Conservation (phyloP, 1,140 invertebrate genomes). For the Phymorhynchus buccinoides region DNA sequence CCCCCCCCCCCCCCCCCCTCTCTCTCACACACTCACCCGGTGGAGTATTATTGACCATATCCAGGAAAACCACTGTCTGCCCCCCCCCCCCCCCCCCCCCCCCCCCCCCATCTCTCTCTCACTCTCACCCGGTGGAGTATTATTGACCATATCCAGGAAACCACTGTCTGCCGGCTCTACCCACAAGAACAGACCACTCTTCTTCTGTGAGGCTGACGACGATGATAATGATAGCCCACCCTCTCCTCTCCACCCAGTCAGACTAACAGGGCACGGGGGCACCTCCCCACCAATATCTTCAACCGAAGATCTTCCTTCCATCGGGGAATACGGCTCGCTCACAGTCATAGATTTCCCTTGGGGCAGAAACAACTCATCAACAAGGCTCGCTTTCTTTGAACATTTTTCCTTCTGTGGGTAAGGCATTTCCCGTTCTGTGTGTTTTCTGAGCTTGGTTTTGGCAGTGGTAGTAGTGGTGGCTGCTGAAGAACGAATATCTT, state of each 20-base stretch:
- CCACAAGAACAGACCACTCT: background rate
- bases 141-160: slow-evolving; percentile 12
- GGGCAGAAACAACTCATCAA: background rate
- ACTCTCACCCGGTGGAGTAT: background rate
- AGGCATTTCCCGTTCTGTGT: too few species aligned
- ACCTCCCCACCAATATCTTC: background rate
- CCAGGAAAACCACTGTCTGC: too few species aligned
- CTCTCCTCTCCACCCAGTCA: background rate
- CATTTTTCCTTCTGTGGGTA: too few species aligned
- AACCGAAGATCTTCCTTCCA: background rate
- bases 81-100: too few species aligned
- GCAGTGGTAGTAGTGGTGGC: too few species aligned
- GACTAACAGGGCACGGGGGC: background rate
- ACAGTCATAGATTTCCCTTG: background rate
- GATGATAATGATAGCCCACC: too few species aligned
- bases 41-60: too few species aligned
- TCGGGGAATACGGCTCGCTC: background rate
- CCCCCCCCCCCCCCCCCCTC: too few species aligned
- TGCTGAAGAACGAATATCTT: too few species aligned
- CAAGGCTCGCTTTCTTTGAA: too few species aligned
- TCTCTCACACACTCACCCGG: too few species aligned
- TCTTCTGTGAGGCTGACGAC: background rate
- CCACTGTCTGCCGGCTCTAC: slow-evolving; percentile 2
- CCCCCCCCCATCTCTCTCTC: too few species aligned
- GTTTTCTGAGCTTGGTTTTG: background rate